These are phyloP conservation scores for Macrochelys suwanniensis DNA, from an alignment of 2,797 vertebrate genomes.

Conservation along the genomic window DNA sequence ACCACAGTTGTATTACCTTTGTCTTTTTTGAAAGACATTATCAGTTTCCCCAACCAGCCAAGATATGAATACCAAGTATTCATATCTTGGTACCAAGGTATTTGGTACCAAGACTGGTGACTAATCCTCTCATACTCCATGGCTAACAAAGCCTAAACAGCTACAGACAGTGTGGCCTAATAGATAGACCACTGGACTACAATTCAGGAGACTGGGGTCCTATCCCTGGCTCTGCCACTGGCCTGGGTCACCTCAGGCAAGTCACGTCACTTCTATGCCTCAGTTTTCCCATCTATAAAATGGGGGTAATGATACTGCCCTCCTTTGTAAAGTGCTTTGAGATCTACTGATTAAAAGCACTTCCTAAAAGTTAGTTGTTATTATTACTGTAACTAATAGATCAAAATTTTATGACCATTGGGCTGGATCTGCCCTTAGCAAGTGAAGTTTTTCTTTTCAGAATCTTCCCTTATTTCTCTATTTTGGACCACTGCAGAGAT, in stretches of 20 bases:
- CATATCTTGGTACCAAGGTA: background rate
- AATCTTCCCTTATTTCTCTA: constrained; percentile 29
- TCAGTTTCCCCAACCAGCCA: background rate
- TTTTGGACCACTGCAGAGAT: background rate
- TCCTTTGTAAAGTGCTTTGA: too few species aligned
- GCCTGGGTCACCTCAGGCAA: too few species aligned
- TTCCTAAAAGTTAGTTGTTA: too few species aligned
- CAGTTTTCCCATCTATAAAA: too few species aligned
- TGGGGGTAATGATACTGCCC: too few species aligned
- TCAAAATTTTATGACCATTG: background rate
- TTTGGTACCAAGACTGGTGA: background rate
- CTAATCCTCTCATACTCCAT: constrained; percentile 31
- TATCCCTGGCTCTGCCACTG: too few species aligned
- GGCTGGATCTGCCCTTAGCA: background rate
- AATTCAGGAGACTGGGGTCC: too few species aligned
- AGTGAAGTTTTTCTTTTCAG: background rate
- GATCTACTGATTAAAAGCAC: too few species aligned
- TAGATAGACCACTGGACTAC: too few species aligned
- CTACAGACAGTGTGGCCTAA: background rate
- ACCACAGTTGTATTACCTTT: background rate
- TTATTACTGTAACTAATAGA: constrained; percentile 14
- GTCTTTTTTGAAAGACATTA: background rate
- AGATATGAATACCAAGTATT: background rate
- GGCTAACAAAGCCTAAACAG: constrained; percentile 28
- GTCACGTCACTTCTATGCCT: too few species aligned